Evolutionary conservation across 2,888 invertebrate species (phyloP).

Genomic region (Auanema freiburgensis): DNA sequence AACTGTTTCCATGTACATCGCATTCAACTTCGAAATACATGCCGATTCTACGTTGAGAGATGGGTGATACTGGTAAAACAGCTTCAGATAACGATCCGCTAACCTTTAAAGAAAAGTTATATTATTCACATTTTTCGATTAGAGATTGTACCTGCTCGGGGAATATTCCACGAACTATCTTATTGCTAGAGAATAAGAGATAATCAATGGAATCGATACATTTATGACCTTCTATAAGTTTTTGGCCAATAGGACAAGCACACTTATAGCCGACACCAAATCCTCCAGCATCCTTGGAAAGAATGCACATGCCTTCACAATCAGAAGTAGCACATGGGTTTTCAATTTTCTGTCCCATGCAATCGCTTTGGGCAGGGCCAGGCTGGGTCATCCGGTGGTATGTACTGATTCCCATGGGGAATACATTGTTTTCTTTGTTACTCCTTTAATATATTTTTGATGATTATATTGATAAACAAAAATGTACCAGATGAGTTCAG

Average conservation of each 20-base stretch:
- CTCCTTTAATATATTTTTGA: slow-evolving; percentile 20
- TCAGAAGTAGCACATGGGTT: slow-evolving; percentile 61
- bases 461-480: not conserved
- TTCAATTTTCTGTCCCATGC: slow-evolving; percentile 55
- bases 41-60: slow-evolving; percentile 86
- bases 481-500: slow-evolving; percentile 51
- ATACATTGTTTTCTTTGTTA: slow-evolving; percentile 61
- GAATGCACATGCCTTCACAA: slow-evolving; percentile 81
- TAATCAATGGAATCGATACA: slow-evolving; percentile 61
- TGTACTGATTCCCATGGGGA: slow-evolving; percentile 64
- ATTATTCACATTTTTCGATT: not conserved
- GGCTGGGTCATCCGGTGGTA: slow-evolving; percentile 62
- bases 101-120: slow-evolving; percentile 5
- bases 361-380: slow-evolving; percentile 54
- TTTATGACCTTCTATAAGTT: slow-evolving; percentile 59
- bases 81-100: slow-evolving; percentile 83
- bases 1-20: slow-evolving; percentile 73
- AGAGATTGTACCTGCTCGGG: slow-evolving; percentile 75
- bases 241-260: slow-evolving; percentile 84
- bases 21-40: slow-evolving; percentile 68
- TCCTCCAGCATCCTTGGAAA: slow-evolving; percentile 76
- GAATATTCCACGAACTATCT: slow-evolving; percentile 85
- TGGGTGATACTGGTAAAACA: slow-evolving; percentile 83
- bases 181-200: slow-evolving; percentile 65
- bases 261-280: slow-evolving; percentile 72